Percentiles rank a stretch among this genome's conserved stretches.
Conservation (phyloP, 2,113 vertebrate genomes). For the Cynoglossus semilaevis region DNA sequence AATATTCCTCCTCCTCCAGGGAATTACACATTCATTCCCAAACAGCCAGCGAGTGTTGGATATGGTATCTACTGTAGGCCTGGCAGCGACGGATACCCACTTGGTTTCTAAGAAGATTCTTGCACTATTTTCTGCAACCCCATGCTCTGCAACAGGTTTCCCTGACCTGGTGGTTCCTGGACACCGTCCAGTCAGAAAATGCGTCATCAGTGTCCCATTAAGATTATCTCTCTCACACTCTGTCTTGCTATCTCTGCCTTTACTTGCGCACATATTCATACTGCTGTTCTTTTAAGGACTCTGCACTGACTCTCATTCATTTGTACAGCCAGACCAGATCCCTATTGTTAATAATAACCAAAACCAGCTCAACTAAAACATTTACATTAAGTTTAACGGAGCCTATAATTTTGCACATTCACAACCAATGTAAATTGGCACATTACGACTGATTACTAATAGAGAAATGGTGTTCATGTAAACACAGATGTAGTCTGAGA, state of each 20-base stretch:
- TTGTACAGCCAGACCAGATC: too few relatives aligned
- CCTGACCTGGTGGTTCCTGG: slow-evolving; percentile 39
- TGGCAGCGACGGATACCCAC: slow-evolving; percentile 48
- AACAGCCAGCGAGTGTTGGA: slow-evolving; percentile 18
- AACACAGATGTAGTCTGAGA: too few relatives aligned
- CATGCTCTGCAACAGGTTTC: slow-evolving; percentile 26
- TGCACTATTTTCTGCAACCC: slow-evolving; percentile 53
- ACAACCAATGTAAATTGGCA: too few relatives aligned
- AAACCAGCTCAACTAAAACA: too few relatives aligned
- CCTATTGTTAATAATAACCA: too few relatives aligned
- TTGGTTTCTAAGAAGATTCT: slow-evolving; percentile 51
- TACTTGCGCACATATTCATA: too few relatives aligned
- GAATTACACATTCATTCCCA: slow-evolving; percentile 31
- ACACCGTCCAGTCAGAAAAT: slow-evolving; percentile 43
- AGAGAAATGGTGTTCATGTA: too few relatives aligned
- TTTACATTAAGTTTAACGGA: too few relatives aligned
- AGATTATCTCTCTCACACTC: slow-evolving; percentile 7
- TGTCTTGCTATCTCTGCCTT: neutral
- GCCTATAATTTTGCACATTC: too few relatives aligned
- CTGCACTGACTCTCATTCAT: too few relatives aligned
- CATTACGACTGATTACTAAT: too few relatives aligned
- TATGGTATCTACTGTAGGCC: slow-evolving; percentile 43
- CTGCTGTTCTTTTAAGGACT: too few relatives aligned
- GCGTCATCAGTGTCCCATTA: slow-evolving; percentile 39
- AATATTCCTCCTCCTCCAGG: slow-evolving; percentile 24